Evolutionary conservation across 2,113 vertebrate genomes (phyloP).

Genomic region (Taxidea taxus): DNA sequence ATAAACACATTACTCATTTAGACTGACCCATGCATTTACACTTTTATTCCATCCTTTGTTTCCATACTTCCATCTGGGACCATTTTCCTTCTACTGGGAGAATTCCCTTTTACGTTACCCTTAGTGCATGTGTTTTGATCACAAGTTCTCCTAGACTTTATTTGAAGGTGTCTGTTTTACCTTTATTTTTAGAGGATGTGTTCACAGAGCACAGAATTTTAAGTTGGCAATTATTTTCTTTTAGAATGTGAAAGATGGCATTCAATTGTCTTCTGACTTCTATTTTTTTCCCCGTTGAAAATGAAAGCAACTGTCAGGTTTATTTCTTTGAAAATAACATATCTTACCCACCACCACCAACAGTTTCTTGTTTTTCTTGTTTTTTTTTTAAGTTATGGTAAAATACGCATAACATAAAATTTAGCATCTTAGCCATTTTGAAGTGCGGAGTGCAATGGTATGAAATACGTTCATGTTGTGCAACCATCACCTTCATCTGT

Average conservation of each 20-base stretch:
- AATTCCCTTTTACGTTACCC: not conserved
- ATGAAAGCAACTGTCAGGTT: not conserved
- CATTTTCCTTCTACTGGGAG: rapidly evolving
- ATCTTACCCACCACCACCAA: no score
- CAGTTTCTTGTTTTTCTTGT: not conserved
- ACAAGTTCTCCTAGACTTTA: not conserved
- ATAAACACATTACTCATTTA: not conserved
- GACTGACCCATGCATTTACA: rapidly evolving
- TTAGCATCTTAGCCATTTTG: no score
- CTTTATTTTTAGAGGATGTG: not conserved
- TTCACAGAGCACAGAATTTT: not conserved
- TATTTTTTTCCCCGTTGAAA: not conserved
- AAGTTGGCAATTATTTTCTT: not conserved
- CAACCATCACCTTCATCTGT: rapidly evolving
- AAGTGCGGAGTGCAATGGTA: rapidly evolving
- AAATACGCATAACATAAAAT: not conserved
- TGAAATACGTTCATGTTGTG: rapidly evolving
- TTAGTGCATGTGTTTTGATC: not conserved
- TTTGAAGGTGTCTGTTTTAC: not conserved
- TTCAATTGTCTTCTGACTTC: not conserved
- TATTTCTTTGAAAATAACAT: not conserved
- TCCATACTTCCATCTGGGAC: not conserved
- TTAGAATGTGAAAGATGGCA: not conserved
- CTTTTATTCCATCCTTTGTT: not conserved
- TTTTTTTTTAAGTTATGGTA: not conserved